A percentile compares a stretch with the other conserved stretches of the same genome.
Evolutionary conservation across 2,113 vertebrate species (phyloP).

Genomic region (Oreocharis arfaki): DNA sequence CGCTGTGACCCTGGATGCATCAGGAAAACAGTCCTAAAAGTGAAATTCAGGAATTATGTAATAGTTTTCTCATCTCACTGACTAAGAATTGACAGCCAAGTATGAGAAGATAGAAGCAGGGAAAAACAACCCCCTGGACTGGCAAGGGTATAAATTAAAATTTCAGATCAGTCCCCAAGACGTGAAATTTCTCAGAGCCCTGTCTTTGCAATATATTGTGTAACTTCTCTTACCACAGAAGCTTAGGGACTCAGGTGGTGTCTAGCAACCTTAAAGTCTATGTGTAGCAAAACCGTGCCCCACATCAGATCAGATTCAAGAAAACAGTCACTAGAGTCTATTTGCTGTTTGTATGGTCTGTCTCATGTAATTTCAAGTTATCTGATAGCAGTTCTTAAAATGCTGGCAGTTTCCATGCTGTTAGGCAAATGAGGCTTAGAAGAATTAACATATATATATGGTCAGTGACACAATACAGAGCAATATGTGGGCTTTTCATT

Average conservation of each 20-base stretch:
- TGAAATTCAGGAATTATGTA: not conserved
- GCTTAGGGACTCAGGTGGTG: not conserved
- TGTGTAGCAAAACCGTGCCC: accelerated
- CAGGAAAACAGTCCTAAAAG: not conserved
- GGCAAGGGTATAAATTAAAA: not conserved
- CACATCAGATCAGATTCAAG: not conserved
- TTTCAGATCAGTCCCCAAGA: not conserved
- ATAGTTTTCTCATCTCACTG: not conserved
- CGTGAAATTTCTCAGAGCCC: not conserved
- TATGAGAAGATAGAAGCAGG: not conserved
- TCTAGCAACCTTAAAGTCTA: not conserved
- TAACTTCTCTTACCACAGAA: not conserved
- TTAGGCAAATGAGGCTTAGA: conserved; percentile 10
- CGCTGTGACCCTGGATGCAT: not conserved
- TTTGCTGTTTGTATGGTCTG: not conserved
- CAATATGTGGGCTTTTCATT: not conserved
- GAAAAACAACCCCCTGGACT: not conserved
- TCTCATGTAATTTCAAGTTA: not conserved
- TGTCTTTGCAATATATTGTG: not conserved
- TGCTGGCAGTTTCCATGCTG: not conserved
- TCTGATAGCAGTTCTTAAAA: conserved; percentile 19
- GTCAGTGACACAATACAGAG: not conserved
- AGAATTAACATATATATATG: not conserved
- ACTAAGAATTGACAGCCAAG: not conserved
- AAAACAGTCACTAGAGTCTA: not conserved